These are phyloP conservation scores for Heterodera filipjevi DNA, from an alignment of 2,888 invertebrate genomes.

Conservation along the genomic window DNA sequence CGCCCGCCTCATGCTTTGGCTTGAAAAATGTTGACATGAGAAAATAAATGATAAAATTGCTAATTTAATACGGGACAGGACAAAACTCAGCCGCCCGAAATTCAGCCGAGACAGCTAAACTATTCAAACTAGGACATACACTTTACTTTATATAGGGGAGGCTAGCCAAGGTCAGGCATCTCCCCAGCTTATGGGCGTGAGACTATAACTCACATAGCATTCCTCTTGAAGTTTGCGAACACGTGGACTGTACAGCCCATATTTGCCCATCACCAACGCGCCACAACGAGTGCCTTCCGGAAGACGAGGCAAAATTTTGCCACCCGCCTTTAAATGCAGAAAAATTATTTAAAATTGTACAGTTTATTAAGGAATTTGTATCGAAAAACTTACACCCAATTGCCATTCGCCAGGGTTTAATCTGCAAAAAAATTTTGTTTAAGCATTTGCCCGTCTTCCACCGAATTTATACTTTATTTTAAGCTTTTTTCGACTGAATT, in stretches of 20 bases:
- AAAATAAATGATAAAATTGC: no score
- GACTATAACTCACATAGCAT: constrained; percentile 7
- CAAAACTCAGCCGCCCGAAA: no score
- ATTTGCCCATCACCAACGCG: constrained; percentile 64
- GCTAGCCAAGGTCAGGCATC: no score
- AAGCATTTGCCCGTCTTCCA: neutral
- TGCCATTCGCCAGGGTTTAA: constrained; percentile 42
- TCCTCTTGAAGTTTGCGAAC: constrained; percentile 22
- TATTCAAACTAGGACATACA: no score
- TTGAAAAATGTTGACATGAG: no score
- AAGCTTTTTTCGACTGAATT: no score
- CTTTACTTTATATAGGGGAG: no score
- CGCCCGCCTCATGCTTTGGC: neutral
- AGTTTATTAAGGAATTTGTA: neutral
- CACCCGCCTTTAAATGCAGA: constrained; percentile 46
- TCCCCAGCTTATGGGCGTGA: no score
- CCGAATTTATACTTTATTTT: no score
- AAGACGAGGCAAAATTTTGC: constrained; percentile 63
- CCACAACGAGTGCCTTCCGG: constrained; percentile 62
- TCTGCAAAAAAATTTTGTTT: neutral
- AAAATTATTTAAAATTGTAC: neutral
- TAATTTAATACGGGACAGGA: no score
- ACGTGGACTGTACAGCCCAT: constrained; percentile 61
- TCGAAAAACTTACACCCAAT: constrained; percentile 46
- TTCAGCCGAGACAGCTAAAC: no score